phyloP scores from a whole-genome alignment of 2,113 vertebrate genomes.

The Nansenia antarctica region DNA sequence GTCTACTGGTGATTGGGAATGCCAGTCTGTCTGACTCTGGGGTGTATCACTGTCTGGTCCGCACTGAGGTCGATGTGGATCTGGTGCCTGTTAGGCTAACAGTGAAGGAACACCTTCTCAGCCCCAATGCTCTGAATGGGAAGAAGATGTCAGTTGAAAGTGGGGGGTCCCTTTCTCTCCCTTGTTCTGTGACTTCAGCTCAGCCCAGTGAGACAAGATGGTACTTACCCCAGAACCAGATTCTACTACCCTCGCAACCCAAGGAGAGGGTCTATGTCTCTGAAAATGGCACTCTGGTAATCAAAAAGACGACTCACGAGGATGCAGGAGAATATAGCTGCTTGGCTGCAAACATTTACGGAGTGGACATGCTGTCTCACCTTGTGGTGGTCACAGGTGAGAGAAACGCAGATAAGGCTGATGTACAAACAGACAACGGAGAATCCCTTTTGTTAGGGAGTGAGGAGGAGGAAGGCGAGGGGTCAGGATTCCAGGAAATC shows the following conservation, averaged over 20 bases:
- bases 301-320: constrained; percentile 60
- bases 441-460: constrained; percentile 26
- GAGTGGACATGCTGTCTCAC: constrained; percentile 76
- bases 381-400: constrained; percentile 59
- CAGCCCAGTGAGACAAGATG: constrained; percentile 69
- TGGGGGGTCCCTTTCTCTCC: constrained; percentile 63
- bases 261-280: constrained; percentile 63
- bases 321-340: constrained; percentile 80
- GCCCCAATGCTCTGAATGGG: constrained; percentile 74
- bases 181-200: constrained; percentile 69
- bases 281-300: constrained; percentile 72
- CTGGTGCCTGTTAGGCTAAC: constrained; percentile 69
- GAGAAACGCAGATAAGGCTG: constrained; percentile 35
- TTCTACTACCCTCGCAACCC: constrained; percentile 62
- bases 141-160: constrained; percentile 62
- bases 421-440: constrained; percentile 23
- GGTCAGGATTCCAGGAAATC: constrained; percentile 75
- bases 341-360: constrained; percentile 75
- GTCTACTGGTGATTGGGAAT: constrained; percentile 70
- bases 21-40: constrained; percentile 70
- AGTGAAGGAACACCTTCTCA: constrained; percentile 64
- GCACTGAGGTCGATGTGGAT: constrained; percentile 65
- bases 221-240: constrained; percentile 72
- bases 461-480: constrained; percentile 58
- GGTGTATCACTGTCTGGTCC: constrained; percentile 76